Evolutionary conservation across 2,113 vertebrate species (phyloP), one percentile per base, ranked within the genome.

Genomic region (Tragelaphus imberbis): DNA sequence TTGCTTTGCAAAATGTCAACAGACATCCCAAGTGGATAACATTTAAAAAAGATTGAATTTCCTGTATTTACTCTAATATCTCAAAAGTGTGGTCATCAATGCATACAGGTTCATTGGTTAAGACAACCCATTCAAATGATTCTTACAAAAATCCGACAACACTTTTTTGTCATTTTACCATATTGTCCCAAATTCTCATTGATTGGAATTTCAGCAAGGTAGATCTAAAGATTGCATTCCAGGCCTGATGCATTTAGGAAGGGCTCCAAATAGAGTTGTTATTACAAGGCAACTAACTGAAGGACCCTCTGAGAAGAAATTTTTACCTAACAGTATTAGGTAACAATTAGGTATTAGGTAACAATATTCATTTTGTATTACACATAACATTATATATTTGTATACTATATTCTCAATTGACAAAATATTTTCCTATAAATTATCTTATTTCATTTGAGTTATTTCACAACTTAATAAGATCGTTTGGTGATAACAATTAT

Each of bases 1-100:
- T 98, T 98, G 93, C 75, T 97, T 98, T 98, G 90, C 95, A 94
- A 97, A 98, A 98, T 97, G 94, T 89, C 80, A 98, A 98, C 49
- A 97, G 80, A 77, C 36, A 92, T 97, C 95, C 92, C 94, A 93
- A 98, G 89, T 95, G 97, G 97, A 86, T 97, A 98, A 96, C 44
- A 95, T 97, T 97, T 96, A 21, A 89, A 98, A 97, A 97, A 61
- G 71, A 97, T 63, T 47, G 14, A 97, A 96, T 97, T 98, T 98
- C n/a, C 47, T 98, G 11, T 96, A 40, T 97, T 98, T 97, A 95
- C 49, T 98, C 68, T 96, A 94, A 95, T 91, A 95, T 15, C 44
- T 98, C 25, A 94, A 91, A 92, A 97, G 98, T 88, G 65, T 92
- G 81, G 68, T 93, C 94, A 97, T 97, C 82, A 85, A 30, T 97